Conservation (phyloP, 2,888 invertebrate species). For the Allolobophora icterica region DNA sequence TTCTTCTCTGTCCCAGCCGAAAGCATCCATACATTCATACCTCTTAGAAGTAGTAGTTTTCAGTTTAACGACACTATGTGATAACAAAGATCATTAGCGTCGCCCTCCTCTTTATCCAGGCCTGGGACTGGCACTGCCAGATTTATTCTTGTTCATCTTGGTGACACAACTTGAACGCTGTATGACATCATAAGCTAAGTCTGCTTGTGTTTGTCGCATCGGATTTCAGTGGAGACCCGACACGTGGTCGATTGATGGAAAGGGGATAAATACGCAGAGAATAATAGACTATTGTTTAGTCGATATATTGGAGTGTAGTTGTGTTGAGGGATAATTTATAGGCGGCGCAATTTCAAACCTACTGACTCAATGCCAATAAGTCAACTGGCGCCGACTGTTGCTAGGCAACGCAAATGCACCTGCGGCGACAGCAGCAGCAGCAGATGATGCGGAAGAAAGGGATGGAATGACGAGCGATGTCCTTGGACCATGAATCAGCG, state of each 20-base stretch:
- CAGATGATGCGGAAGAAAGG: conserved; percentile 13
- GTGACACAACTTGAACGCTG: neutral
- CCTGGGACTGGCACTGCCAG: no score
- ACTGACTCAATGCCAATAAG: neutral
- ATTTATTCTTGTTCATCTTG: neutral
- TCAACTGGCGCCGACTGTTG: conserved; percentile 23
- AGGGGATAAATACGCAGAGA: neutral
- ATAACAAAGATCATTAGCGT: no score
- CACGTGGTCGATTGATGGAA: neutral
- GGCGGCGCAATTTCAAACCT: neutral
- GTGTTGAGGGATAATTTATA: neutral
- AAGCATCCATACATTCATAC: neutral
- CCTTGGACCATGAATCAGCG: neutral
- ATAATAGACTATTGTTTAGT: no score
- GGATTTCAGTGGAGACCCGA: neutral
- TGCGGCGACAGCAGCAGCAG: conserved; percentile 26
- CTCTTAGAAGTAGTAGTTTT: no score
- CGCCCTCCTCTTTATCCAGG: no score
- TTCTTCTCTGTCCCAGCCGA: neutral
- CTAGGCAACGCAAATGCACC: conserved; percentile 20
- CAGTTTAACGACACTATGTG: no score
- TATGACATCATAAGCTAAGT: neutral
- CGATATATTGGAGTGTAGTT: neutral
- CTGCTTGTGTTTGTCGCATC: neutral
- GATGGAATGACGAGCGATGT: neutral